A percentile compares a stretch with the other conserved stretches of the same genome.
phyloP scores from a whole-genome alignment of 2,797 vertebrate genomes.

The Strix occidentalis region DNA sequence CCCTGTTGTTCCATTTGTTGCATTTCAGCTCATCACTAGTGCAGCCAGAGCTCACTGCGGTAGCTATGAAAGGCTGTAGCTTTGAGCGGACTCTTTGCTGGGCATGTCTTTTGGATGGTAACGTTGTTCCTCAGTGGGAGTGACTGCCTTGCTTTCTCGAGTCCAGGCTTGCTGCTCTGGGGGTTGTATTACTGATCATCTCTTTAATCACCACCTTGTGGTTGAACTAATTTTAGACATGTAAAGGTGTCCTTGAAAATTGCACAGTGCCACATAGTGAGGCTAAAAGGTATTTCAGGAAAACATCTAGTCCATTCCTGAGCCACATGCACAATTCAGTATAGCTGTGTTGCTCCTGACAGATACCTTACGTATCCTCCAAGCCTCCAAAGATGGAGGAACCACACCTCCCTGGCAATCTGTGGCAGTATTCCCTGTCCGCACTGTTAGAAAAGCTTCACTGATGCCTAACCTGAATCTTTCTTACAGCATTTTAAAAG shows the following conservation, averaged over 20 bases:
- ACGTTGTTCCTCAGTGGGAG: not conserved
- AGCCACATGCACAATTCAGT: not conserved
- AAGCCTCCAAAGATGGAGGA: not conserved
- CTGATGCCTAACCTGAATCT: not conserved
- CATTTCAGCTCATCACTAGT: not conserved
- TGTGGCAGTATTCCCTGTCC: not conserved
- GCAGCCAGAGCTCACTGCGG: not conserved
- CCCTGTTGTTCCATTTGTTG: not conserved
- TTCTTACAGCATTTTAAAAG: not conserved
- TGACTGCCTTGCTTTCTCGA: not conserved
- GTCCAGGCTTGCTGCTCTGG: rapidly evolving
- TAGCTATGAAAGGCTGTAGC: not conserved
- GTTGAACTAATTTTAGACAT: not conserved
- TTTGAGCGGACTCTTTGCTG: not conserved
- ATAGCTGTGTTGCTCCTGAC: not conserved
- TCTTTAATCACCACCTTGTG: not conserved
- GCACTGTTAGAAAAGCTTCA: not conserved
- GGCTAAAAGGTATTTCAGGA: not conserved
- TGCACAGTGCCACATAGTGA: not conserved
- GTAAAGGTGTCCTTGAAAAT: not conserved
- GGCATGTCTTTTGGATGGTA: not conserved
- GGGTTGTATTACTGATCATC: not conserved
- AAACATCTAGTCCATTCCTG: not conserved
- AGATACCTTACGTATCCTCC: not conserved
- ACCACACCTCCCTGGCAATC: not conserved